Conservation (phyloP, 2,113 vertebrate species). For the Leucoraja erinaceus region DNA sequence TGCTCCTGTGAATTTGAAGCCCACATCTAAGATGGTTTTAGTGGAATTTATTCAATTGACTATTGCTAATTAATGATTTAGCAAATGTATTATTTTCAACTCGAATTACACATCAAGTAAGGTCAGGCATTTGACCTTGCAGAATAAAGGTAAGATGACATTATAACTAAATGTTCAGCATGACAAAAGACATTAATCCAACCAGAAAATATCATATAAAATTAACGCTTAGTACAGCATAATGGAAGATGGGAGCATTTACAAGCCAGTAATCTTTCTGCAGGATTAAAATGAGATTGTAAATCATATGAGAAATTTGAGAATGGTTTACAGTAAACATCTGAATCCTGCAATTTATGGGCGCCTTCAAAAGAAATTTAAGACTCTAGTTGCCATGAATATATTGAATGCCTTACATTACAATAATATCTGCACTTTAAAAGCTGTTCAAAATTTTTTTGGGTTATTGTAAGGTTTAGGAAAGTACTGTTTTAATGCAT, state of each 20-base stretch:
- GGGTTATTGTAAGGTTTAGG: background rate
- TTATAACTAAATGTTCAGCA: background rate
- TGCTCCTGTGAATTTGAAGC: background rate
- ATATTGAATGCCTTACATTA: background rate
- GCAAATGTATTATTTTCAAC: slow-evolving; percentile 8
- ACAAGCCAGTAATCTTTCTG: background rate
- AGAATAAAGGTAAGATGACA: background rate
- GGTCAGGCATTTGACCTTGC: background rate
- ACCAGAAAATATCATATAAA: slow-evolving; percentile 1
- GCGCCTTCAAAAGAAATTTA: background rate
- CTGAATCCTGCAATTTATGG: background rate
- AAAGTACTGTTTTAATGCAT: background rate
- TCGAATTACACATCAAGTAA: background rate
- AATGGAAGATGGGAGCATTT: background rate
- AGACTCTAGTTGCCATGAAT: background rate
- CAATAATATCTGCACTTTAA: background rate
- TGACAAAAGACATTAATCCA: background rate
- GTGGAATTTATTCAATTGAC: too few species aligned
- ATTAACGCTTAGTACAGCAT: slow-evolving; percentile 16
- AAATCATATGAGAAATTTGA: background rate
- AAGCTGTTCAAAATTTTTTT: background rate
- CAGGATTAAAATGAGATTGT: slow-evolving; percentile 9
- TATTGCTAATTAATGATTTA: background rate
- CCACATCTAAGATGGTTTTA: background rate
- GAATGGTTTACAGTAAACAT: slow-evolving; percentile 3